Evolutionary conservation across 2,113 vertebrate genomes (phyloP).

Genomic region (Galemys pyrenaicus): DNA sequence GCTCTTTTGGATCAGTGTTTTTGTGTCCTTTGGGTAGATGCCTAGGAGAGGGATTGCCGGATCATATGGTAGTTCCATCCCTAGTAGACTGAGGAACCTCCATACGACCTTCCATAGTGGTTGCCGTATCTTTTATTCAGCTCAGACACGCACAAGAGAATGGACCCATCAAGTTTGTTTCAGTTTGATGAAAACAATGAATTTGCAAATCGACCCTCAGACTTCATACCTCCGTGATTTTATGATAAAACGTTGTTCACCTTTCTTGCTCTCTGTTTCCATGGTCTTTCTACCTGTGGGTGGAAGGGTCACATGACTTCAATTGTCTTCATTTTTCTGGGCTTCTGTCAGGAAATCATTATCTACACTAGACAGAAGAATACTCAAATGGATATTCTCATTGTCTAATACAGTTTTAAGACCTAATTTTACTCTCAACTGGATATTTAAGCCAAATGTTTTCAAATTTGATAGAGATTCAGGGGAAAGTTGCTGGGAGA

Average conservation of each 20-base stretch:
- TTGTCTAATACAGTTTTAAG: neutral
- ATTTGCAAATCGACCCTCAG: neutral
- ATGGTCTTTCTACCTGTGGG: neutral
- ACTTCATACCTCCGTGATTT: neutral
- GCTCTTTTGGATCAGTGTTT: too few species aligned
- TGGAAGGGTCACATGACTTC: neutral
- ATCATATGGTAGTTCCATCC: too few species aligned
- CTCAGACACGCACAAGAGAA: too few species aligned
- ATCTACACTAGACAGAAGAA: neutral
- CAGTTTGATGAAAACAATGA: neutral
- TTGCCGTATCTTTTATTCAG: too few species aligned
- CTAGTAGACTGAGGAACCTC: too few species aligned
- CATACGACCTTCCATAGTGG: too few species aligned
- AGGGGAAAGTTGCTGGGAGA: neutral
- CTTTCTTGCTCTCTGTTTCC: conserved; percentile 16
- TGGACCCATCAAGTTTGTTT: too few species aligned
- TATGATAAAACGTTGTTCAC: neutral
- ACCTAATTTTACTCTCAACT: neutral
- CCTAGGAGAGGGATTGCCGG: too few species aligned
- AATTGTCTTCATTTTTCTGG: neutral
- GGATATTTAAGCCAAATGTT: neutral
- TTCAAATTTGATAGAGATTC: neutral
- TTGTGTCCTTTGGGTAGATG: too few species aligned
- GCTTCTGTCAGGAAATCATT: conserved; percentile 20
- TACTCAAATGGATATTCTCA: neutral